Evolutionary conservation across 1,140 invertebrate genomes (phyloP), one percentile per base, ranked within the genome.

Genomic region (Telenomus remus): DNA sequence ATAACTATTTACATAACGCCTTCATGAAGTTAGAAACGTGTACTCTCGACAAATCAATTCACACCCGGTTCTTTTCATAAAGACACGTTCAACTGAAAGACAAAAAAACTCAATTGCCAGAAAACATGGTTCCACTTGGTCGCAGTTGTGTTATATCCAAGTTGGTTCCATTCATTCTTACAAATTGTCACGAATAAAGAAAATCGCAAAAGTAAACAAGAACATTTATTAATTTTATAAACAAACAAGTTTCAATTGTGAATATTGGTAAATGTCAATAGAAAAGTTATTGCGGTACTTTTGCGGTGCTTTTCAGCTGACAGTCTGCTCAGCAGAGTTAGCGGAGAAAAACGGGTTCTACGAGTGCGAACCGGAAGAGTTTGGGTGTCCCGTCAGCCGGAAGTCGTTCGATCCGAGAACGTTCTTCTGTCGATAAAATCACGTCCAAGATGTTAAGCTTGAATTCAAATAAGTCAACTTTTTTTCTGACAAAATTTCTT

Each of bases 331-430:
- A 4, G 46, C 37, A 60, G 61, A 60, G 42, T 53, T 50, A 43
- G 50, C 13, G 0, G 14, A 34, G 33, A n/a, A 13, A 53, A 60
- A 69, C 56, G 47, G 19, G 42, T 69, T 69, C 43, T 49, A 12
- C 8, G 39, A 54, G 13, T 35, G n/a, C 12, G 10, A 15, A 34
- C 55, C 50, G 66, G 68, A 63, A 71, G 44, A 63, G 57, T 71
- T 63, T 50, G 37, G 53, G 42, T 71, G 42, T 63, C 19, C 44
- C 44, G 46, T 61, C 68, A 34, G 55, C 68, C 68, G 68, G 68
- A 71, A 71, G 68, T 71, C 51, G 37, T 63, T 56, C 53, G 39
- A 37, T 14, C 8, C 13, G 15, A 54, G 47, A 27, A 65, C 49
- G 43, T 19, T 11, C 42, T 12, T 34, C 42, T n/a, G 19, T 50